phyloP scores from a whole-genome alignment of 2,113 vertebrate genomes.

The Heterochromis multidens region DNA sequence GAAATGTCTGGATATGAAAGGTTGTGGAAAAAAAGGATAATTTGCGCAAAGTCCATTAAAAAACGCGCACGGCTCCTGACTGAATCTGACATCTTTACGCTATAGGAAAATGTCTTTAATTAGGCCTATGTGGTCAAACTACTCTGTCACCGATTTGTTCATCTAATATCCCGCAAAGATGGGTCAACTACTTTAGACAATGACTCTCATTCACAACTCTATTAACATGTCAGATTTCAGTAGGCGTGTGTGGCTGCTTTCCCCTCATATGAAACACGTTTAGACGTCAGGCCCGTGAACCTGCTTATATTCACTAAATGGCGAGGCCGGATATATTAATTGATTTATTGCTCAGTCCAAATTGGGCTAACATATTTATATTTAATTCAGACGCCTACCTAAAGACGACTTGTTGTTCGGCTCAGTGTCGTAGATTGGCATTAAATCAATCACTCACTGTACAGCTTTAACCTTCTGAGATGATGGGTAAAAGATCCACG shows the following conservation, averaged over 20 bases:
- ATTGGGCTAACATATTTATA: constrained; percentile 3
- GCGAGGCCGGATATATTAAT: constrained; percentile 26
- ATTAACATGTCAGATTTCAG: constrained; percentile 33
- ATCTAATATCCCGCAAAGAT: constrained; percentile 2
- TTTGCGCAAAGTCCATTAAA: constrained; percentile 13
- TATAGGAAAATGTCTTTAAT: background rate
- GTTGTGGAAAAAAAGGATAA: background rate
- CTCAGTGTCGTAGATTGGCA: constrained; percentile 15
- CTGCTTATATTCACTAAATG: constrained; percentile 4
- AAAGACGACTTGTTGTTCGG: background rate
- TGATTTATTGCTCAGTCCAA: background rate
- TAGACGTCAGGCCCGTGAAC: constrained; percentile 21
- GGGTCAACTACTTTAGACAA: constrained; percentile 39
- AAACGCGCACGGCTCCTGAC: background rate
- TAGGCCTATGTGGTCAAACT: constrained; percentile 1
- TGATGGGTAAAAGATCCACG: constrained; percentile 22
- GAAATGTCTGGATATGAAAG: background rate
- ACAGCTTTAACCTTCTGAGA: constrained; percentile 22
- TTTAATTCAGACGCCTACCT: constrained; percentile 4
- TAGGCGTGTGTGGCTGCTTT: constrained; percentile 47
- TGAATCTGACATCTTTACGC: background rate
- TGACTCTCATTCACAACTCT: constrained; percentile 59
- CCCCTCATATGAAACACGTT: constrained; percentile 9
- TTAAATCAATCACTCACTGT: constrained; percentile 37
- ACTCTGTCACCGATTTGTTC: background rate